Conservation (phyloP, 2,888 invertebrate genomes). For the Drosophila lacicola region DNA sequence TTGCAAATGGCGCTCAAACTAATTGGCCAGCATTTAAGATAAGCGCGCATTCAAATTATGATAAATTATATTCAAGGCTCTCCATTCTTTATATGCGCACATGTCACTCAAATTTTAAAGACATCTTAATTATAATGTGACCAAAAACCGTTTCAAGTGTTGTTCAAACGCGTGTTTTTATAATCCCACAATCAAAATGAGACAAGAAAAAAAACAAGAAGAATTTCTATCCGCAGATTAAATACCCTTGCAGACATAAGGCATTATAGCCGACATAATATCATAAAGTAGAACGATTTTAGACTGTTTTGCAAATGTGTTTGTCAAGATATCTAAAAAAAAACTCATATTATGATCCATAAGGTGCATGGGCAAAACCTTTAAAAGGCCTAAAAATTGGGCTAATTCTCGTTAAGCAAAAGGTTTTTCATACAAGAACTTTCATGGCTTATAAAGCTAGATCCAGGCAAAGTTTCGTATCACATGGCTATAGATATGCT, state of each 20-base stretch:
- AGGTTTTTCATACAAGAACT: too few relatives aligned
- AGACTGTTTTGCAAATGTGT: too few relatives aligned
- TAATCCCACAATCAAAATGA: slow-evolving; percentile 21
- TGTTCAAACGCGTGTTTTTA: slow-evolving; percentile 42
- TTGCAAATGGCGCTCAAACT: slow-evolving; percentile 28
- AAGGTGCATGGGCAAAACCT: too few relatives aligned
- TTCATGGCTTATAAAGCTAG: too few relatives aligned
- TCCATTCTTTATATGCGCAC: neutral
- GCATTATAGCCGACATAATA: too few relatives aligned
- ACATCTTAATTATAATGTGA: slow-evolving; percentile 58
- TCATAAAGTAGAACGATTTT: too few relatives aligned
- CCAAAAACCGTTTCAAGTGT: slow-evolving; percentile 50
- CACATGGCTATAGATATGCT: neutral
- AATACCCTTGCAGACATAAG: neutral
- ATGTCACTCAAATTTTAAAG: slow-evolving; percentile 29
- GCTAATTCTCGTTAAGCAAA: too few relatives aligned
- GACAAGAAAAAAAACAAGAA: neutral
- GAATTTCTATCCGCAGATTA: neutral
- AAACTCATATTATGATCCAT: too few relatives aligned
- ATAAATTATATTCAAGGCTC: slow-evolving; percentile 33
- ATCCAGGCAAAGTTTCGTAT: too few relatives aligned
- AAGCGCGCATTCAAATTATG: slow-evolving; percentile 11
- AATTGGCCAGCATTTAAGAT: slow-evolving; percentile 45
- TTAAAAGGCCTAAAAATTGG: too few relatives aligned
- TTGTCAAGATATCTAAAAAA: too few relatives aligned